A percentile compares a stretch with the other conserved stretches of the same genome.
Conservation (phyloP, 1,140 invertebrate genomes). For the Hyles vespertilio region DNA sequence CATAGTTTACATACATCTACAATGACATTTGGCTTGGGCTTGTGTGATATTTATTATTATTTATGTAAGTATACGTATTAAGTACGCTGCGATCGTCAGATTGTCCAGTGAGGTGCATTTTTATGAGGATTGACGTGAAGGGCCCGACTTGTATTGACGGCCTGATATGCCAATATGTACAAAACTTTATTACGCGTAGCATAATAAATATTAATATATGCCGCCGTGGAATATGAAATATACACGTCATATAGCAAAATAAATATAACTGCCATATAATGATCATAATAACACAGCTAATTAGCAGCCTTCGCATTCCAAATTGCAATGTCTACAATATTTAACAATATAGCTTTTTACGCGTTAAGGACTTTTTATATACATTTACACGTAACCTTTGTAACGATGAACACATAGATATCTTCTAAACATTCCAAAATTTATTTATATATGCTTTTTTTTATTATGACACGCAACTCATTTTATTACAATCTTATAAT, state of each 20-base stretch:
- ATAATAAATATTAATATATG: too few species aligned
- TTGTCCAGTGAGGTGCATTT: slow-evolving; percentile 10
- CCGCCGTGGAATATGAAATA: too few species aligned
- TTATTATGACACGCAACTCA: too few species aligned
- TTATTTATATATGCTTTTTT: too few species aligned
- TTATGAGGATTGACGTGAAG: neutral
- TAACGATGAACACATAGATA: slow-evolving; percentile 4
- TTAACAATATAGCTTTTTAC: slow-evolving; percentile 7
- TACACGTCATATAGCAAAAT: too few species aligned
- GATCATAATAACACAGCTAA: too few species aligned
- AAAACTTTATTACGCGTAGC: too few species aligned
- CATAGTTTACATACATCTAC: slow-evolving; percentile 70
- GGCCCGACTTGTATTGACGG: neutral
- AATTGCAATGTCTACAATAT: too few species aligned
- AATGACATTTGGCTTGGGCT: slow-evolving; percentile 62
- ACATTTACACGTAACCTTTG: slow-evolving; percentile 7
- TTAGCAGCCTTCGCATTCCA: too few species aligned
- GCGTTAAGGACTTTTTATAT: slow-evolving; percentile 6
- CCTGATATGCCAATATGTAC: too few species aligned
- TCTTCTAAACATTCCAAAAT: slow-evolving; percentile 16
- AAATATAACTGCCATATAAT: too few species aligned
- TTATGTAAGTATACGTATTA: slow-evolving; percentile 56
- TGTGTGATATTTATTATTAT: slow-evolving; percentile 55
- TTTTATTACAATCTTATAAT: slow-evolving; percentile 3
- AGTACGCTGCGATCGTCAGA: slow-evolving; percentile 59